Percentiles rank a stretch among this genome's conserved stretches.
These are phyloP conservation scores for Eupithecia vulgata DNA, from an alignment of 2,888 invertebrate species.

Conservation along the genomic window DNA sequence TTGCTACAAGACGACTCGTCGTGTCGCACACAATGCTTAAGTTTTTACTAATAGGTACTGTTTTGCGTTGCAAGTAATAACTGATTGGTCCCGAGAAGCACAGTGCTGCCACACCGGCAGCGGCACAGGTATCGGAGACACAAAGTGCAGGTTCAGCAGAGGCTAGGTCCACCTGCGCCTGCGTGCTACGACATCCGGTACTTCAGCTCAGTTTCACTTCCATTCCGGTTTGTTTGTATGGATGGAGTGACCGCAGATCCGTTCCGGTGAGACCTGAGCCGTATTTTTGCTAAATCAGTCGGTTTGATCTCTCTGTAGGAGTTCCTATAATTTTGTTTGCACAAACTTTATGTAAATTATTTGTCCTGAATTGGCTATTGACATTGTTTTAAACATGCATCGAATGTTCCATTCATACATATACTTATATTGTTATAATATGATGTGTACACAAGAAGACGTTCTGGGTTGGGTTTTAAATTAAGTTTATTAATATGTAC, in stretches of 20 bases:
- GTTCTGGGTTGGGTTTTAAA: not conserved
- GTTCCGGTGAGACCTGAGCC: constrained; percentile 49
- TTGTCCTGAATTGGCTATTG: not conserved
- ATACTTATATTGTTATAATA: not conserved
- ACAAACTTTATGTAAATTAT: not conserved
- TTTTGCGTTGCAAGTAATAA: not conserved
- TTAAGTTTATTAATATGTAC: not conserved
- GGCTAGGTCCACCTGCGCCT: not conserved
- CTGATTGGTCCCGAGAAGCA: not conserved
- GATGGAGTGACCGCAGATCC: constrained; percentile 47
- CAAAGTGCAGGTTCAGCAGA: not conserved
- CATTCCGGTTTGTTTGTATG: constrained; percentile 11
- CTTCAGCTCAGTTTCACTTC: constrained; percentile 24
- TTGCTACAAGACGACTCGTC: not conserved
- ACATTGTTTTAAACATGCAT: not conserved
- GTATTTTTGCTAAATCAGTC: constrained; percentile 26
- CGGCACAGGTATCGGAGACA: not conserved
- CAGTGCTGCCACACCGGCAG: not conserved
- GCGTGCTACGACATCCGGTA: not conserved
- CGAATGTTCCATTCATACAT: not conserved
- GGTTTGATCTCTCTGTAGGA: constrained; percentile 16
- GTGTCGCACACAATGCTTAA: not conserved
- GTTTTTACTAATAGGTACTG: not conserved
- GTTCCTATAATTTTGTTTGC: not conserved
- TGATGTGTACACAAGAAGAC: not conserved